These are phyloP conservation scores for Poeciliopsis prolifica DNA, from an alignment of 2,113 vertebrate species.

Conservation along the genomic window DNA sequence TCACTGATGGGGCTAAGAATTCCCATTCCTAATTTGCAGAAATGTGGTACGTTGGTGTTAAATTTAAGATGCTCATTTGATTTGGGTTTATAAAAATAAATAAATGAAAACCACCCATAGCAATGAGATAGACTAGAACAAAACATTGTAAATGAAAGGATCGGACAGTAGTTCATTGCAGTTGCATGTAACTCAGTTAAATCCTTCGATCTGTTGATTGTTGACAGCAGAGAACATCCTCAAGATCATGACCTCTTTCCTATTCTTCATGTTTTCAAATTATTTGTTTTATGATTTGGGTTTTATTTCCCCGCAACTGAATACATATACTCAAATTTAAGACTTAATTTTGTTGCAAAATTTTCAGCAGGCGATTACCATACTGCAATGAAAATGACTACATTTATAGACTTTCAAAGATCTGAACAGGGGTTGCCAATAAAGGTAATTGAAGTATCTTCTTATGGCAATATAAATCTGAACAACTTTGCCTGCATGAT, in stretches of 20 bases:
- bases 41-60: neutral
- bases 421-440: no score
- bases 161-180: neutral
- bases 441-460: neutral
- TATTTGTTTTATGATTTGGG: no score
- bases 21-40: neutral
- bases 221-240: neutral
- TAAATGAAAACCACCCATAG: neutral
- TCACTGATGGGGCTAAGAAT: neutral
- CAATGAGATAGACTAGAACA: neutral
- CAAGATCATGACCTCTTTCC: neutral
- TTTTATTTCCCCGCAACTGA: no score
- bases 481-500: neutral
- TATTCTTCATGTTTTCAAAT: no score
- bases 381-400: no score
- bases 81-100: neutral
- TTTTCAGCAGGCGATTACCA: no score
- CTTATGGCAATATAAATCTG: neutral
- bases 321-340: no score
- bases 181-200: neutral
- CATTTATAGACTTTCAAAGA: no score
- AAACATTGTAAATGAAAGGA: neutral
- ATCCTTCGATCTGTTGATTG: neutral
- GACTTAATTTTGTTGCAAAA: no score
- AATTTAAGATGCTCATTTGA: neutral